Conservation (phyloP, 2,888 invertebrate genomes). For the Stenolophus ochropezus region DNA sequence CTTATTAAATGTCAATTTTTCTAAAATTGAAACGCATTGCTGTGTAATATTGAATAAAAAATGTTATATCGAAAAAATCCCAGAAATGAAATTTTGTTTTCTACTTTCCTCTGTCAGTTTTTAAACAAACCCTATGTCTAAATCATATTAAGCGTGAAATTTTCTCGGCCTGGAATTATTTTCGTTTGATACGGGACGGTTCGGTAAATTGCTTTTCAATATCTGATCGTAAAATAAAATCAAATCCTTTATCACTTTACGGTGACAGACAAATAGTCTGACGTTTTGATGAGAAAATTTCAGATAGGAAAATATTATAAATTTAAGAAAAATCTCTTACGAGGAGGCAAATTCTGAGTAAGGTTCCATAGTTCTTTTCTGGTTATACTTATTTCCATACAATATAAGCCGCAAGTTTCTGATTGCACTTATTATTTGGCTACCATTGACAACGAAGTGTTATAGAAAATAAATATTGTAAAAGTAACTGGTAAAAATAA, state of each 20-base stretch:
- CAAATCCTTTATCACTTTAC: neutral
- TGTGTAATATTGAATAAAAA: no score
- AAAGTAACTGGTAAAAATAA: no score
- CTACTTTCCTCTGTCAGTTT: neutral
- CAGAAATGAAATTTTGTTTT: neutral
- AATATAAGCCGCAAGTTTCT: no score
- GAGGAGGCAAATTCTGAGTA: no score
- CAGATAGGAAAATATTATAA: neutral
- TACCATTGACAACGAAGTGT: no score
- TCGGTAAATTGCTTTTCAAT: slow-evolving; percentile 3
- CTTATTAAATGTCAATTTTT: no score
- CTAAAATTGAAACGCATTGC: no score
- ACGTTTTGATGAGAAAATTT: neutral
- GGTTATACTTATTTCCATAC: no score
- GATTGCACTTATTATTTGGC: no score
- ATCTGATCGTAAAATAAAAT: slow-evolving; percentile 4
- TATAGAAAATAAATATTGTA: no score
- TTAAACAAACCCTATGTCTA: neutral
- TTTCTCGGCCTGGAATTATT: slow-evolving; percentile 3
- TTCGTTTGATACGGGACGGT: slow-evolving; percentile 1
- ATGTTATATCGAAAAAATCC: neutral
- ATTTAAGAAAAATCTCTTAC: neutral
- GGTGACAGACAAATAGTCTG: neutral
- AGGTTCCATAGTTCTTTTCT: no score
- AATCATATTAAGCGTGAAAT: slow-evolving; percentile 4